Conservation (phyloP, 35 echinoderm and acorn worm genomes). For the Stichopus chloronotus region DNA sequence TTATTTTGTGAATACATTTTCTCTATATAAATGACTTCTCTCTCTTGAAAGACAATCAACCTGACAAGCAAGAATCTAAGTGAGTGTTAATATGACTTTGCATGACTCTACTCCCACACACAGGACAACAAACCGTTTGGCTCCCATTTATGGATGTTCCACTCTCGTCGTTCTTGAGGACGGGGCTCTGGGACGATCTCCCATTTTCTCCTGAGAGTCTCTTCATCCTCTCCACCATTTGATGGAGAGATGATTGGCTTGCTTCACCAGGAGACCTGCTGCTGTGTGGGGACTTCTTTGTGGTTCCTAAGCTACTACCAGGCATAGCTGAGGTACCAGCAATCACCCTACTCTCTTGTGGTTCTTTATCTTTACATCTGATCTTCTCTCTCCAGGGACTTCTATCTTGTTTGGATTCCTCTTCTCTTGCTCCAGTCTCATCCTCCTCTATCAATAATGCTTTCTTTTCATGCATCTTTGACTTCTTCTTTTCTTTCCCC, state of each 20-base stretch:
- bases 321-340: background rate
- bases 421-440: background rate
- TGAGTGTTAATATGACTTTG: slow-evolving; percentile 67
- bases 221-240: slow-evolving; percentile 28
- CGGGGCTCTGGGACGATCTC: background rate
- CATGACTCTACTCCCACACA: slow-evolving; percentile 35
- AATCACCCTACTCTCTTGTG: background rate
- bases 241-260: background rate
- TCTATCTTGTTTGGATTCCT: background rate
- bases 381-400: background rate
- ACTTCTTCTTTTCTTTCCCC: background rate
- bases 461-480: background rate
- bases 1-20: no score
- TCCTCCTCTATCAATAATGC: background rate
- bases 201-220: background rate
- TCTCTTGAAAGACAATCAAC: background rate
- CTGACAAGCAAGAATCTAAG: slow-evolving; percentile 63
- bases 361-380: background rate
- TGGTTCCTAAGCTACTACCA: background rate
- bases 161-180: background rate
- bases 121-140: slow-evolving; percentile 57
- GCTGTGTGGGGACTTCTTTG: background rate
- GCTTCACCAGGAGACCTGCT: background rate
- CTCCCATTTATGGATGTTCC: background rate
- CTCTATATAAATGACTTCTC: no score